These are phyloP conservation scores for Jacana jacana DNA, from an alignment of 2,113 vertebrate species.

Conservation along the genomic window DNA sequence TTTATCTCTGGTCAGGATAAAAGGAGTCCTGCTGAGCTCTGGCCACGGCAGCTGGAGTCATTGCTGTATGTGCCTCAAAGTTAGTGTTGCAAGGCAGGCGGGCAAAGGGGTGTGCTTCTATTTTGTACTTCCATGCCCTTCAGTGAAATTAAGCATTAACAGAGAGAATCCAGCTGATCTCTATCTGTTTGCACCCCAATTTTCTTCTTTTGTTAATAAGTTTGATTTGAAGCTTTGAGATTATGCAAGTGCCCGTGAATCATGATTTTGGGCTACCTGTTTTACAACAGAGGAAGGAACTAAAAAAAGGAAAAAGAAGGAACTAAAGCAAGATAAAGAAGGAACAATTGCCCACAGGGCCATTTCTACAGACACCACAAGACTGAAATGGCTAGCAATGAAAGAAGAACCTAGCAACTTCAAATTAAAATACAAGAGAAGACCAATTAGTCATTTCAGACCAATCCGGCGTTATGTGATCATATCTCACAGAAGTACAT, in stretches of 20 bases:
- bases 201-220: background rate
- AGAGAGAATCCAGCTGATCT: background rate
- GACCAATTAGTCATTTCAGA: constrained; percentile 17
- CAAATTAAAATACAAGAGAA: background rate
- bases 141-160: background rate
- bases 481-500: background rate
- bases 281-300: constrained; percentile 13
- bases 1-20: background rate
- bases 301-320: background rate
- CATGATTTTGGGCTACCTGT: background rate
- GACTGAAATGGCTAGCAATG: background rate
- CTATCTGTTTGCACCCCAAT: background rate
- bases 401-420: constrained; percentile 22
- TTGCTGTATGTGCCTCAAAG: background rate
- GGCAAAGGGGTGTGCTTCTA: background rate
- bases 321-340: background rate
- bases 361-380: constrained; percentile 37
- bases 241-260: background rate
- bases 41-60: rapidly evolving
- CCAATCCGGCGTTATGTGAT: background rate
- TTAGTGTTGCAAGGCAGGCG: background rate
- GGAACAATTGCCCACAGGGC: background rate
- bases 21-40: background rate
- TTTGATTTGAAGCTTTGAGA: background rate
- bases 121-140: background rate